phyloP scores from a whole-genome alignment of 2,888 invertebrate genomes.

The Drosophila mimetica region DNA sequence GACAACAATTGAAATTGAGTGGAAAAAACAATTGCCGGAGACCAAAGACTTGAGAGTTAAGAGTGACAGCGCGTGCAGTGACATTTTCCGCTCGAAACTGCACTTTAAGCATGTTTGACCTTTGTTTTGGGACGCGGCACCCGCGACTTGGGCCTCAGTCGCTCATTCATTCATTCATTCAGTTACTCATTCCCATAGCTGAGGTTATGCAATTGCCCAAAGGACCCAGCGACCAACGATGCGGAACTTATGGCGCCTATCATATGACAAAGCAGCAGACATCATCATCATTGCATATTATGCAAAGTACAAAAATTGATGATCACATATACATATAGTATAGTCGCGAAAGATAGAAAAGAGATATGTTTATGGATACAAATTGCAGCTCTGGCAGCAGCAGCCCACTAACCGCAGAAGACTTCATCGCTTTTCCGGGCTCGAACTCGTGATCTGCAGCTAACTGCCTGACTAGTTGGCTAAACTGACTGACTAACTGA shows the following conservation, averaged over 20 bases:
- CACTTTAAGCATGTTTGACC: slow-evolving; percentile 73
- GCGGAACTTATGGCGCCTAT: slow-evolving; percentile 71
- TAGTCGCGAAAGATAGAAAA: slow-evolving; percentile 24
- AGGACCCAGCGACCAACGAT: slow-evolving; percentile 56
- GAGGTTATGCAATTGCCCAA: slow-evolving; percentile 63
- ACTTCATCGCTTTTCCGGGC: slow-evolving; percentile 69
- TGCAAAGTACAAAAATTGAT: slow-evolving; percentile 48
- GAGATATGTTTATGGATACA: slow-evolving; percentile 59
- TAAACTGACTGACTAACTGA: slow-evolving; percentile 19
- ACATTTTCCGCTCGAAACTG: slow-evolving; percentile 65
- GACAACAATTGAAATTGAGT: slow-evolving; percentile 72
- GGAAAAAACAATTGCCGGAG: slow-evolving; percentile 64
- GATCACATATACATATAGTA: slow-evolving; percentile 21
- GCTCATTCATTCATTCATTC: background rate
- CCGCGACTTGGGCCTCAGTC: slow-evolving; percentile 10
- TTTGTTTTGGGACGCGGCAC: slow-evolving; percentile 46
- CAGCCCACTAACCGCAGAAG: slow-evolving; percentile 76
- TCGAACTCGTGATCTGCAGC: slow-evolving; percentile 68
- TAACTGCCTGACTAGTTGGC: slow-evolving; percentile 38
- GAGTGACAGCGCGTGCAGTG: slow-evolving; percentile 75
- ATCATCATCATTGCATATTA: slow-evolving; percentile 34
- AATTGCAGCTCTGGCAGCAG: slow-evolving; percentile 68
- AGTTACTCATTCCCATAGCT: slow-evolving; percentile 4
- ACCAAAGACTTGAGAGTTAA: slow-evolving; percentile 35
- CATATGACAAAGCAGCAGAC: slow-evolving; percentile 56